Base-by-base conservation (phyloP, 2,113 vertebrate genomes). In the Elgaria multicarinata region DNA sequence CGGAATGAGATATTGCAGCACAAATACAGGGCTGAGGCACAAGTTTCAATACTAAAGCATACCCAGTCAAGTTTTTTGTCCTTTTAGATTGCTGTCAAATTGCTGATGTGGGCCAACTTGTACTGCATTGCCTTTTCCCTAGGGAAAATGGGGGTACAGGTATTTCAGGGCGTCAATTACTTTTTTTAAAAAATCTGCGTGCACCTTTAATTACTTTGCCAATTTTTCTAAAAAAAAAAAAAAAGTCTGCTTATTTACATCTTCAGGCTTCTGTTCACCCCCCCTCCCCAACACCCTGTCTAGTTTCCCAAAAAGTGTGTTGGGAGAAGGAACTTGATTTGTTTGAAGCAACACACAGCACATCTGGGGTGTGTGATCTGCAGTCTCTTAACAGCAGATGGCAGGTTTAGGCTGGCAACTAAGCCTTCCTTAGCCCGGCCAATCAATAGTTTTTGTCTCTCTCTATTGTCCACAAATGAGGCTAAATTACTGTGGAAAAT, bases 341-440 rank as follows among this genome's bases (percentile, higher is more conserved):
- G 92, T 96, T 97, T 95, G 95, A 97, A 97, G 92, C 91, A 96
- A 94, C 92, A 94, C 92, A 94, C 95, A 96, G 94, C 93, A 95
- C 94, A 96, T 97, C 94, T 96, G 95, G 92, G 94, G 90, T 95
- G 89, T 95, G 93, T 94, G 93, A 97, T 97, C 96, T 96, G 95
- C 94, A 95, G 16, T 95, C 69, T 97, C 95, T 95, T 96, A 96
- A 97, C 95, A 97, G 95, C 97, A 97, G 97, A 96, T 97, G 97
- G 96, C 96, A 97, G 96, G 95, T 97, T 97, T 95, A 96, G 96
- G 96, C 96, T 96, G 93, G 96, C 94, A 94, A 93, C 94, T 95
- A 94, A 95, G 92, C 93, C 89, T 26, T 12, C 39, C 92, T 96
- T 95, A 95, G 87, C 87, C 64, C 92, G 93, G 77, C 94, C 95